Percentiles rank a stretch among this genome's conserved stretches.
These are phyloP conservation scores for Lumbricus terrestris DNA, from an alignment of 2,888 invertebrate species.

Conservation along the genomic window DNA sequence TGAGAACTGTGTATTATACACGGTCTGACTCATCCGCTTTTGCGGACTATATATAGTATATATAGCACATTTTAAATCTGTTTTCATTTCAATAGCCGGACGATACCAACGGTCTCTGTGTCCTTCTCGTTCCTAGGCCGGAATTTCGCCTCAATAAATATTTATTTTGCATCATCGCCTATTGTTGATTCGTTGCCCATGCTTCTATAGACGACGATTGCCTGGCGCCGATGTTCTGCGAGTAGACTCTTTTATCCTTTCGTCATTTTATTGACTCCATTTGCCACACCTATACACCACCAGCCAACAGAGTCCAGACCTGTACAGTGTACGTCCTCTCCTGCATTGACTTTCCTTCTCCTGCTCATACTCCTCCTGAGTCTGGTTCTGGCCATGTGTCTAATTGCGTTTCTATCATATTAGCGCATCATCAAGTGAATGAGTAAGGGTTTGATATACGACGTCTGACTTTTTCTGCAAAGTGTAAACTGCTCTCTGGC, in stretches of 20 bases:
- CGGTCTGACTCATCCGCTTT: not conserved
- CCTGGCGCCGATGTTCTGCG: not conserved
- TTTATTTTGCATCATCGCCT: not conserved
- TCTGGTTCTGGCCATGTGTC: not conserved
- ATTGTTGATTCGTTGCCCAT: not conserved
- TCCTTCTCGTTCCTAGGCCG: not conserved
- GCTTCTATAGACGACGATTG: not conserved
- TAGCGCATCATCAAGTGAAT: not conserved
- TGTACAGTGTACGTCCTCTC: not conserved
- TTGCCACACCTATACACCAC: not conserved
- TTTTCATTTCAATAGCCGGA: not conserved
- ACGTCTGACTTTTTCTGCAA: not conserved
- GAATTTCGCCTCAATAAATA: slow-evolving; percentile 3
- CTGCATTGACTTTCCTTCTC: not conserved
- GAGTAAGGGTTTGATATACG: not conserved
- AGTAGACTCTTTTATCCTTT: not conserved
- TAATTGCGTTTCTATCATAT: not conserved
- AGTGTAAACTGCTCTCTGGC: not conserved
- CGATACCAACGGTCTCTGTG: not conserved
- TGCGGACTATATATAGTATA: not conserved
- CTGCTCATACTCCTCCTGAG: too few species aligned
- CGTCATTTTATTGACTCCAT: not conserved
- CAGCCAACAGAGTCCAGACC: not conserved
- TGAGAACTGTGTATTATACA: not conserved
- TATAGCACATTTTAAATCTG: not conserved